Evolutionary conservation across 2,797 vertebrate species (phyloP).

Genomic region (Clarias platycephalus): DNA sequence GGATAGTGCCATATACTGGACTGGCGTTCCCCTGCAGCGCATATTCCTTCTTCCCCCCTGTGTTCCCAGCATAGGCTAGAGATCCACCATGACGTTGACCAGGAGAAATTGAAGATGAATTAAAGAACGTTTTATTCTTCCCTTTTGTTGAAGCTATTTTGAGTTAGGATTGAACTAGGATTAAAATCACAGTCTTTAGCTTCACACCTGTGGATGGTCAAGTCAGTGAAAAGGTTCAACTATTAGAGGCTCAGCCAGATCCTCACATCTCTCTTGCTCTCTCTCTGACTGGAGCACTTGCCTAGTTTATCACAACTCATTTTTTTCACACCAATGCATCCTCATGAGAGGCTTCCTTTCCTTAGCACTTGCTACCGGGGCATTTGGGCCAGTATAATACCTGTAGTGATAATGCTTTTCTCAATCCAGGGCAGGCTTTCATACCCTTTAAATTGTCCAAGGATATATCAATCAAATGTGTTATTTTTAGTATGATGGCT

Average conservation of each 20-base stretch:
- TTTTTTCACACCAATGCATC: constrained; percentile 49
- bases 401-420: constrained; percentile 36
- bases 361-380: constrained; percentile 26
- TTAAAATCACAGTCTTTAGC: constrained; percentile 20
- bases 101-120: neutral
- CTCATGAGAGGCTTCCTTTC: constrained; percentile 33
- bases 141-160: neutral
- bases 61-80: neutral
- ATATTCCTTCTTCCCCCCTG: neutral
- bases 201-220: neutral
- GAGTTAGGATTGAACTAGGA: constrained; percentile 8
- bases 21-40: too few relatives aligned
- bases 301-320: constrained; percentile 52
- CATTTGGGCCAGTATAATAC: constrained; percentile 35
- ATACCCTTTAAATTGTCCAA: constrained; percentile 29
- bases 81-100: neutral
- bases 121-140: neutral
- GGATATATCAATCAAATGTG: neutral
- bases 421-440: constrained; percentile 23
- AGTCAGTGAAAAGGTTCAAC: constrained; percentile 34
- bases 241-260: constrained; percentile 42
- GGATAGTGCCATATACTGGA: too few relatives aligned
- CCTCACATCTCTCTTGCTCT: constrained; percentile 28
- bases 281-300: constrained; percentile 48
- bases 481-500: constrained; percentile 24